Conservation (phyloP, 2,797 vertebrate genomes). For the Telmatherina bonti region DNA sequence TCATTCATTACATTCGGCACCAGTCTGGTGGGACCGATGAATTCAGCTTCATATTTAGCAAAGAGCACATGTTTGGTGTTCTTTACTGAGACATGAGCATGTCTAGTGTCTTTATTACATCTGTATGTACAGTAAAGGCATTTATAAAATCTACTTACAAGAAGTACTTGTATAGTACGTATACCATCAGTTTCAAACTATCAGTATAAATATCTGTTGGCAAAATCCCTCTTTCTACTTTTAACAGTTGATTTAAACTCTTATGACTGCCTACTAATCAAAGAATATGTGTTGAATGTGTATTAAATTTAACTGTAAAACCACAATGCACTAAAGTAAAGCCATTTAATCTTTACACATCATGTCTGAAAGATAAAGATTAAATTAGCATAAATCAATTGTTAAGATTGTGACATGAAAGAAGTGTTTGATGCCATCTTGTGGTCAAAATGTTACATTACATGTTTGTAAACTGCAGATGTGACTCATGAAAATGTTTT, state of each 20-base stretch:
- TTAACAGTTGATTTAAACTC: too few relatives aligned
- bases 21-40: too few relatives aligned
- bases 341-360: background rate
- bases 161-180: background rate
- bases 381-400: background rate
- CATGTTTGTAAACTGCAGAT: background rate
- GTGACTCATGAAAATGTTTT: background rate
- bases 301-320: too few relatives aligned
- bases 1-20: too few relatives aligned
- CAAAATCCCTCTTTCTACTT: too few relatives aligned
- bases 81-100: too few relatives aligned
- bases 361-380: background rate
- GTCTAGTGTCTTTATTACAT: background rate
- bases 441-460: slow-evolving; percentile 25
- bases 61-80: too few relatives aligned
- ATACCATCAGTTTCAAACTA: too few relatives aligned
- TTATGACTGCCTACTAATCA: too few relatives aligned
- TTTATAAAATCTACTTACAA: background rate
- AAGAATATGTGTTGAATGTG: too few relatives aligned
- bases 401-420: background rate
- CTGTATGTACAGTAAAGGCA: background rate
- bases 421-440: slow-evolving; percentile 35
- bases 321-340: too few relatives aligned
- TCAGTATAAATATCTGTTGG: too few relatives aligned
- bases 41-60: background rate